phyloP scores from a whole-genome alignment of 2,113 vertebrate species.

The Climacteris rufus region DNA sequence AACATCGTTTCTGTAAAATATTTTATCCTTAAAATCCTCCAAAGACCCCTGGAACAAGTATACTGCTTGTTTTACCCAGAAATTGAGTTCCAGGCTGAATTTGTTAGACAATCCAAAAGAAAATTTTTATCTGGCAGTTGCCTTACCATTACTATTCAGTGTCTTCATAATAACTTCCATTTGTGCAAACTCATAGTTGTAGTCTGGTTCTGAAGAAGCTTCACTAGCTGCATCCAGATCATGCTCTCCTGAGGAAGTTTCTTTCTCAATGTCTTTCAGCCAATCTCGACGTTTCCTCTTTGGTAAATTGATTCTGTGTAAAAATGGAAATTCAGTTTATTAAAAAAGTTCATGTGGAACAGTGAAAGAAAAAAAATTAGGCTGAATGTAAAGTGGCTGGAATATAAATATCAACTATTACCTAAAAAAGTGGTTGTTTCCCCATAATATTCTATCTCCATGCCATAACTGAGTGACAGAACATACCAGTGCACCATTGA shows the following conservation, averaged over 20 bases:
- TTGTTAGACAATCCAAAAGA: neutral
- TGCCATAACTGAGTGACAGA: conserved; percentile 90
- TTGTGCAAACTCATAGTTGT: conserved; percentile 97
- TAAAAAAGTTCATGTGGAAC: neutral
- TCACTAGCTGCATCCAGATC: conserved; percentile 94
- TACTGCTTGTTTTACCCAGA: neutral
- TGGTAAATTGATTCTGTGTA: conserved; percentile 89
- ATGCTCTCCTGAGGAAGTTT: conserved; percentile 78
- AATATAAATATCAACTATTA: conserved; percentile 46
- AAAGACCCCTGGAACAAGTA: neutral
- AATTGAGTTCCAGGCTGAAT: neutral
- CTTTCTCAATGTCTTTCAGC: conserved; percentile 90
- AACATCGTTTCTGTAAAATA: neutral
- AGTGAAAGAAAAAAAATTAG: neutral
- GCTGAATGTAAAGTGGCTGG: neutral
- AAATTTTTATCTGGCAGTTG: neutral
- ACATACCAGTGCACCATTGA: conserved; percentile 86
- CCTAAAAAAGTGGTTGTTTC: conserved; percentile 99
- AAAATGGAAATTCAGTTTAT: neutral
- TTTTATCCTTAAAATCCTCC: neutral
- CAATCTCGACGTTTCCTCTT: conserved; percentile 91
- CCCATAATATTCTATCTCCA: conserved; percentile 95
- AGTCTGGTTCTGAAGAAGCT: conserved; percentile 97
- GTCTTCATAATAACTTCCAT: conserved; percentile 99
- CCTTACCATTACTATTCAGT: conserved; percentile 89